phyloP scores from a whole-genome alignment of 35 echinoderm and acorn worm species.

The Ophioderma brevispina region DNA sequence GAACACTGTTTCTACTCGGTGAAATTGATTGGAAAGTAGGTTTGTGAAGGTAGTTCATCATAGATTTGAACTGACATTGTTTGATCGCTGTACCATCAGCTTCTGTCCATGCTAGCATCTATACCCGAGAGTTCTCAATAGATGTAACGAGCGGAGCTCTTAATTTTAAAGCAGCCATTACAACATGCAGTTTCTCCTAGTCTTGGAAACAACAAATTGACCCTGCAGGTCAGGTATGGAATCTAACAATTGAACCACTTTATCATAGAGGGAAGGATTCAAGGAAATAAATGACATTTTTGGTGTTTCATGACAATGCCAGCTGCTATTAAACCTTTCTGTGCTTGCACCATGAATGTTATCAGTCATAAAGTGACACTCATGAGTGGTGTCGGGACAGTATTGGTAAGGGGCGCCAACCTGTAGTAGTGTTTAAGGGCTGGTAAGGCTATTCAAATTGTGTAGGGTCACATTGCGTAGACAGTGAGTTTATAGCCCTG shows the following conservation, averaged over 20 bases:
- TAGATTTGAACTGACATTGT: no score
- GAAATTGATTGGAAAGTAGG: no score
- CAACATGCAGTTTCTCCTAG: slow-evolving; percentile 45
- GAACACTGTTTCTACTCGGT: no score
- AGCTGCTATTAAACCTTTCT: background rate
- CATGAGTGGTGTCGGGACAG: background rate
- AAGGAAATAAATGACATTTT: background rate
- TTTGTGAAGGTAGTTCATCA: no score
- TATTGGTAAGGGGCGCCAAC: slow-evolving; percentile 24
- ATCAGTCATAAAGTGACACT: no score
- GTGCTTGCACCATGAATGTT: slow-evolving; percentile 9
- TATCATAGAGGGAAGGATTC: background rate
- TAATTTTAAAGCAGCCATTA: slow-evolving; percentile 40
- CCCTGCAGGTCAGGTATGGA: background rate
- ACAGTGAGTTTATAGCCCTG: no score
- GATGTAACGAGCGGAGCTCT: slow-evolving; percentile 12
- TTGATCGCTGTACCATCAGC: slow-evolving; percentile 35
- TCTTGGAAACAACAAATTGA: slow-evolving; percentile 14
- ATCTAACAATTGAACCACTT: background rate
- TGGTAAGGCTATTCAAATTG: no score
- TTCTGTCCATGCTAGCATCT: slow-evolving; percentile 53
- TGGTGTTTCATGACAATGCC: background rate
- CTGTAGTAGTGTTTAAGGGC: slow-evolving; percentile 34
- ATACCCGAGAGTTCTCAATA: slow-evolving; percentile 3
- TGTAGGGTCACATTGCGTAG: no score